phyloP scores from a whole-genome alignment of 2,888 invertebrate genomes.

The Eubasilissa splendida region DNA sequence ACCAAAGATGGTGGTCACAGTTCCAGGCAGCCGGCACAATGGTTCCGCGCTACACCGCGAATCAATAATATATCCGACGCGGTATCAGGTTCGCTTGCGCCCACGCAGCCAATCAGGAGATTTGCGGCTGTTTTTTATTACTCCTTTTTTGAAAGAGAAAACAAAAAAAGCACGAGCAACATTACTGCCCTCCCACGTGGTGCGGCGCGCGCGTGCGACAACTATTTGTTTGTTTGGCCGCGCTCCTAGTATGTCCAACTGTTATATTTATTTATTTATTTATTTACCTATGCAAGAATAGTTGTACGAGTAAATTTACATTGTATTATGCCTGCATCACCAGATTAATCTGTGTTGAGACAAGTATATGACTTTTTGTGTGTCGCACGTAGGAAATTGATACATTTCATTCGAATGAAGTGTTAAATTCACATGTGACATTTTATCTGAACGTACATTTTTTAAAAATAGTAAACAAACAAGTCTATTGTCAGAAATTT shows the following conservation, averaged over 20 bases:
- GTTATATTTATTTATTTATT: too few species aligned
- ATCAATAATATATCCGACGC: constrained; percentile 47
- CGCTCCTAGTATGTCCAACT: constrained; percentile 7
- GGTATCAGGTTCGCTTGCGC: constrained; percentile 42
- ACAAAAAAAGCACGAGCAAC: constrained; percentile 29
- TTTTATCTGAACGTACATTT: too few species aligned
- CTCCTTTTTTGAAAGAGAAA: constrained; percentile 43
- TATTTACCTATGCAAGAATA: too few species aligned
- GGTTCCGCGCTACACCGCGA: constrained; percentile 45
- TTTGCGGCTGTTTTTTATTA: constrained; percentile 53
- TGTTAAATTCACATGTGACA: too few species aligned
- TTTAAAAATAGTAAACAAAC: too few species aligned
- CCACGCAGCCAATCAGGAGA: constrained; percentile 50
- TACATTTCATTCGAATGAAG: too few species aligned
- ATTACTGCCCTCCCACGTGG: constrained; percentile 35
- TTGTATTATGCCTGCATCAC: too few species aligned
- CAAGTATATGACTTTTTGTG: too few species aligned
- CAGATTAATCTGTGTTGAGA: too few species aligned
- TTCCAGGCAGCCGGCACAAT: constrained; percentile 38
- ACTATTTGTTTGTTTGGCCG: constrained; percentile 36
- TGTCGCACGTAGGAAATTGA: too few species aligned
- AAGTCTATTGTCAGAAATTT: too few species aligned
- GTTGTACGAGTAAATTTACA: too few species aligned
- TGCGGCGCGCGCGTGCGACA: constrained; percentile 23
- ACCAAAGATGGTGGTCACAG: constrained; percentile 47